A percentile compares a stretch with the other conserved stretches of the same genome.
Conservation (phyloP, 2,113 vertebrate species). For the Entelurus aequoreus region DNA sequence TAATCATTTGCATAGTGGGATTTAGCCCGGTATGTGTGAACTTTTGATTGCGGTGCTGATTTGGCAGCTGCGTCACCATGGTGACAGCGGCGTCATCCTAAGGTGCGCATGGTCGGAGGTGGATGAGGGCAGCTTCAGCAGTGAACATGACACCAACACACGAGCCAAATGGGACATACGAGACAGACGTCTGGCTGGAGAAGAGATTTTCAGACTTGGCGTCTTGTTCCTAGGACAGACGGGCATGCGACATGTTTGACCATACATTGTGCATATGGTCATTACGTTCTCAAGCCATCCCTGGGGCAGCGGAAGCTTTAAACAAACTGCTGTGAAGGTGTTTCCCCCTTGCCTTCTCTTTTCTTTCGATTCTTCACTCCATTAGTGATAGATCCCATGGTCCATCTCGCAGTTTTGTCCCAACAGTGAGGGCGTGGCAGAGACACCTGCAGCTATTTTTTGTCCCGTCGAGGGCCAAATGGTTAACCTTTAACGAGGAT, state of each 20-base stretch:
- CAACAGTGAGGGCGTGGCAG: slow-evolving; percentile 12
- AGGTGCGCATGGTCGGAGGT: slow-evolving; percentile 18
- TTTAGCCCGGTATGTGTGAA: slow-evolving; percentile 18
- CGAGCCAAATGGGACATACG: neutral
- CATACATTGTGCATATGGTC: neutral
- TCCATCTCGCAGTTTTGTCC: slow-evolving; percentile 28
- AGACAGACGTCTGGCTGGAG: slow-evolving; percentile 4
- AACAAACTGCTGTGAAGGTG: slow-evolving; percentile 41
- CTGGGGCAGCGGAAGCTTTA: slow-evolving; percentile 41
- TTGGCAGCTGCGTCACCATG: slow-evolving; percentile 62
- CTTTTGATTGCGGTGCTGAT: slow-evolving; percentile 27
- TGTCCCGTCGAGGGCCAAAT: slow-evolving; percentile 24
- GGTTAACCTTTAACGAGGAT: slow-evolving; percentile 65
- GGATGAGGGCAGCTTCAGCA: slow-evolving; percentile 16
- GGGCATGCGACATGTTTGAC: neutral
- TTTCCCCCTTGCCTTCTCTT: slow-evolving; percentile 11
- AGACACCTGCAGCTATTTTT: slow-evolving; percentile 33
- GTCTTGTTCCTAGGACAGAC: neutral
- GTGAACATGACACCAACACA: slow-evolving; percentile 13
- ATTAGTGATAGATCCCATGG: slow-evolving; percentile 40
- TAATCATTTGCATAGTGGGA: slow-evolving; percentile 53
- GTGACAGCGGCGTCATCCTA: slow-evolving; percentile 53
- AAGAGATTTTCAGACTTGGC: too few relatives aligned
- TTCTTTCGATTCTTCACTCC: slow-evolving; percentile 7
- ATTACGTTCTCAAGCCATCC: neutral